These are phyloP conservation scores for Intellagama lesueurii DNA, from an alignment of 2,797 vertebrate genomes.

Conservation along the genomic window DNA sequence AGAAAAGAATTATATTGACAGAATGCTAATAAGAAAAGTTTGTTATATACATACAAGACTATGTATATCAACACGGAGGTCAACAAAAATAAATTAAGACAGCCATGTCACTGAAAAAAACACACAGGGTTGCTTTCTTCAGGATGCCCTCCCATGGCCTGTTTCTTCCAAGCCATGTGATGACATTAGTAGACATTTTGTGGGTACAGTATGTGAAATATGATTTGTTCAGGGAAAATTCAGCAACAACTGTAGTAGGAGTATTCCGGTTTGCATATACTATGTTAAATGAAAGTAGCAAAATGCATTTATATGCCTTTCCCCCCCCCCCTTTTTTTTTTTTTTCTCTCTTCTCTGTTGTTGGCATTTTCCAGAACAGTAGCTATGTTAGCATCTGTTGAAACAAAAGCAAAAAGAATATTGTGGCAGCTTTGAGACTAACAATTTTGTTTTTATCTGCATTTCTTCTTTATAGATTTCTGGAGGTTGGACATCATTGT, in stretches of 20 bases:
- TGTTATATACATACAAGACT: not conserved
- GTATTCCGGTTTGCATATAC: not conserved
- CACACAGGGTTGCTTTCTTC: not conserved
- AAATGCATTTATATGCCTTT: not conserved
- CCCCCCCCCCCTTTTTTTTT: not conserved
- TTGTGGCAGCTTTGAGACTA: not conserved
- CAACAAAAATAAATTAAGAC: not conserved
- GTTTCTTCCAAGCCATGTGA: not conserved
- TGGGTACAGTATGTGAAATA: not conserved
- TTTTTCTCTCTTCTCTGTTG: not conserved
- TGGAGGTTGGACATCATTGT: too few species aligned
- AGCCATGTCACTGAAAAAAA: not conserved
- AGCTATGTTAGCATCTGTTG: not conserved
- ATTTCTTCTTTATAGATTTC: too few species aligned
- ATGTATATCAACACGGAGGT: not conserved
- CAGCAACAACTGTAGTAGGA: not conserved
- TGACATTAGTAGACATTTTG: too few species aligned
- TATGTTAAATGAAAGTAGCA: not conserved
- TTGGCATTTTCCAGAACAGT: not conserved
- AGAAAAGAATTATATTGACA: not conserved
- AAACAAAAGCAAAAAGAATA: not conserved
- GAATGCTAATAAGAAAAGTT: not conserved
- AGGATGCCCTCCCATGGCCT: not conserved
- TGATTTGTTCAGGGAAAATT: not conserved
- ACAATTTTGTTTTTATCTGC: not conserved